Evolutionary conservation across 2,797 vertebrate genomes (phyloP), one percentile per base, ranked within the genome.

Genomic region (Enteromius fasciolatus): DNA sequence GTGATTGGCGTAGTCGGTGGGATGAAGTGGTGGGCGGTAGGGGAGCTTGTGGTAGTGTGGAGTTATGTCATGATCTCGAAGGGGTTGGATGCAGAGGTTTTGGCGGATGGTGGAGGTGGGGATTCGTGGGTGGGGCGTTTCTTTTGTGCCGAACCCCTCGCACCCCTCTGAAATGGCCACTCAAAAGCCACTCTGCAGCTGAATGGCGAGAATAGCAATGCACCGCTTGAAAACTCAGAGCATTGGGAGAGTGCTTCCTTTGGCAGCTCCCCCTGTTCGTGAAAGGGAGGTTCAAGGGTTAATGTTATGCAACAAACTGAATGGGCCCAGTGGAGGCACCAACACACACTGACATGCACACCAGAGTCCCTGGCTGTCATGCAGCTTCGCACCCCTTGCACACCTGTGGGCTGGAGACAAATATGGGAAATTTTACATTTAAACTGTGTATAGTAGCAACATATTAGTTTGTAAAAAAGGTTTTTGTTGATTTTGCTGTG

Each of bases 241-340:
- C 93, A 93, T 33, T 76, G 36, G 64, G 74, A 59, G 39, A 69
- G 64, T 28, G 36, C 74, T 77, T 61, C 73, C 95, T 94, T 95
- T 94, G 94, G 95, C 94, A 94, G 95, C 90, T 90, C 92, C 84
- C 84, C 86, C 83, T 88, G 82, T 84, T 88, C 74, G 88, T 85
- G 92, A 92, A 93, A 93, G 89, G 84, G 93, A 94, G 92, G 93
- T 88, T 90, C 87, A 93, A 88, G 93, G 95, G 94, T 95, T 96
- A 95, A 95, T 95, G 92, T 94, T 95, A 95, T 94, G 93, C 94
- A 95, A 92, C 93, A 92, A 78, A 81, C 86, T 93, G 91, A 96
- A 95, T 93, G 88, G 90, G 73, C 87, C 76, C 69, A 88, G 86
- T 80, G 88, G 91, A 90, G 86, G 88, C 90, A 93, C 86, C 69